A percentile compares a stretch with the other conserved stretches of the same genome.
Evolutionary conservation across 2,888 invertebrate species (phyloP).

Genomic region (Aporophyla nigra): DNA sequence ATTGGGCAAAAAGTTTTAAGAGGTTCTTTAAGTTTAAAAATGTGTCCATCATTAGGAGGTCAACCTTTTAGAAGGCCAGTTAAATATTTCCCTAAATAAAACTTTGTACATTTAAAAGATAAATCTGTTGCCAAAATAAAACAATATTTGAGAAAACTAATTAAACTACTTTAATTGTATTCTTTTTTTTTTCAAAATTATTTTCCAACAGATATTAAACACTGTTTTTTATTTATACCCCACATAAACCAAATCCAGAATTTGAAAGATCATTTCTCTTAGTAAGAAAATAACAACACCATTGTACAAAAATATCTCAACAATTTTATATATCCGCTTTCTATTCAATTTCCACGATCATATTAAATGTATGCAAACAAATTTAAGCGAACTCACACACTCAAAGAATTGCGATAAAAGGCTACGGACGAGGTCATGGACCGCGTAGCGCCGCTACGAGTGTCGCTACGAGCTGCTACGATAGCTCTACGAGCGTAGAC

Average conservation of each 20-base stretch:
- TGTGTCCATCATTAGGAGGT: too few species aligned
- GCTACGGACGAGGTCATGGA: constrained; percentile 62
- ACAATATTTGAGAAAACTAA: background rate
- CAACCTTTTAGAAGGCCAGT: too few species aligned
- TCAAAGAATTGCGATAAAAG: constrained; percentile 65
- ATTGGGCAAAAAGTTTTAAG: too few species aligned
- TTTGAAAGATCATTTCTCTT: background rate
- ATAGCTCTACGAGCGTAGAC: constrained; percentile 58
- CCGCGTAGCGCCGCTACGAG: constrained; percentile 68
- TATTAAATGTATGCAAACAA: constrained; percentile 67
- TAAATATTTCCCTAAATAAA: background rate
- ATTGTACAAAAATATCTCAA: background rate
- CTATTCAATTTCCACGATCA: constrained; percentile 47
- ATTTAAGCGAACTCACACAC: constrained; percentile 62
- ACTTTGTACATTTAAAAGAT: background rate
- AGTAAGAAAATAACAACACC: background rate
- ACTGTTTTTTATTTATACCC: background rate
- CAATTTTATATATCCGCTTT: constrained; percentile 20
- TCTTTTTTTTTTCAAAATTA: background rate
- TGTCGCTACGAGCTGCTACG: constrained; percentile 67
- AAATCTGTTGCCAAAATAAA: background rate
- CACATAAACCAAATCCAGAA: background rate
- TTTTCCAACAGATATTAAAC: background rate
- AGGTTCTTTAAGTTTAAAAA: too few species aligned
- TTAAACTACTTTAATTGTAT: background rate